Base-by-base conservation (phyloP, 2,797 vertebrate species). In the Diplodus puntazzo region DNA sequence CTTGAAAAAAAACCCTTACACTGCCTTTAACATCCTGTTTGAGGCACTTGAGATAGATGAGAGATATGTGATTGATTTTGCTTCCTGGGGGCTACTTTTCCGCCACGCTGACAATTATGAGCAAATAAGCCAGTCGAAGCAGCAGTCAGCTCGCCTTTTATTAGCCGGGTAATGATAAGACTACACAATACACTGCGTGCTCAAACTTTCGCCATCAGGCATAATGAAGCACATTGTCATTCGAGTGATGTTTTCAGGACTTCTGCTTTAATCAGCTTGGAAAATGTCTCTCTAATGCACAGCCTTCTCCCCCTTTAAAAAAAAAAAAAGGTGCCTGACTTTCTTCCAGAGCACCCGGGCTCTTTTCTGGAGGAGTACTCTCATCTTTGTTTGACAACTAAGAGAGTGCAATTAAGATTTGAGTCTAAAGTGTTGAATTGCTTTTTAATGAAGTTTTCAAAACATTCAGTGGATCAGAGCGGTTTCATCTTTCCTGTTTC, bases 61-160 rank as follows among this genome's bases (percentile, higher is more conserved):
- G 75, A 63, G 78, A 89, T 63, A 73, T 42, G 45, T 82, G 87
- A 92, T 91, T 92, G 87, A 90, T 92, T 92, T 90, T 72, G 67
- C 75, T 67, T 91, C 79, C 89, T 39, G 58, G 34, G 11, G 80
- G 82, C 83, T 77, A 78, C 77, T 83, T 66, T 81, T 87, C 54
- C 69, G 73, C 69, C 61, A 39, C 11, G 30, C 76, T 88, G 84
- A 89, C 88, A 87, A 92, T 87, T 89, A 88, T 83, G 71, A 88
- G 71, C 4, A n/a, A 82, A 87, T 81, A 81, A 88, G 78, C 69
- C 77, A 70, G 67, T 79, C 0, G 7, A 64, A 75, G 53, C 67
- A 73, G 81, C 80, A 69, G 76, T 75, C 77, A 16, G 77, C 77
- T 79, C n/a, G 45, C 61, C 67, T 87, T 91, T 88, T 83, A 87